A percentile compares a stretch with the other conserved stretches of the same genome.
Conservation (phyloP, 1,140 invertebrate species). For the Polypedilum pembai region DNA sequence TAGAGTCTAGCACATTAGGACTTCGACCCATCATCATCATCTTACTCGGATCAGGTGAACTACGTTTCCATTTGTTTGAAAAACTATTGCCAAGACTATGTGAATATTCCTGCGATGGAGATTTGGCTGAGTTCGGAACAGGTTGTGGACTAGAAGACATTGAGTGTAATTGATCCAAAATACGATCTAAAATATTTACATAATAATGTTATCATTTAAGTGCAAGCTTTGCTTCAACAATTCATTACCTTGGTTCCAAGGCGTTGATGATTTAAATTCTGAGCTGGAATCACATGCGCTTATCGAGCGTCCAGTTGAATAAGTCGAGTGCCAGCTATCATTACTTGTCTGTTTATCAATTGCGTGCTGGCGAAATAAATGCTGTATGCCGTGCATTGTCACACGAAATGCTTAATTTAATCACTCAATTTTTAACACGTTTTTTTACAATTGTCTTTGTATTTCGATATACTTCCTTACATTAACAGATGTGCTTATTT, state of each 20-base stretch:
- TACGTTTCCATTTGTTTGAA: not conserved
- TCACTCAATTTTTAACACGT: constrained; percentile 32
- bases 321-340: constrained; percentile 39
- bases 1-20: not conserved
- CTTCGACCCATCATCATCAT: constrained; percentile 28
- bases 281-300: constrained; percentile 34
- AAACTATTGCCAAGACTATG: not conserved
- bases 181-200: not conserved
- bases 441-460: constrained; percentile 31
- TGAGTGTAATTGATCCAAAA: not conserved
- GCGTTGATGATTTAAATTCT: constrained; percentile 36
- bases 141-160: constrained; percentile 14
- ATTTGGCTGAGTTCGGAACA: constrained; percentile 4
- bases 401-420: constrained; percentile 25
- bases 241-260: constrained; percentile 34
- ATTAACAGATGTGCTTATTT: too few species aligned
- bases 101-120: not conserved
- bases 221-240: not conserved
- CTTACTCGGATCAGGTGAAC: constrained; percentile 15
- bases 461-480: too few species aligned
- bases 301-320: constrained; percentile 33
- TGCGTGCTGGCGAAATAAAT: constrained; percentile 42
- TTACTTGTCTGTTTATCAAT: constrained; percentile 41
- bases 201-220: not conserved
- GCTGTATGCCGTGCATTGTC: constrained; percentile 42